phyloP scores from a whole-genome alignment of 2,888 invertebrate genomes.

The Lapara coniferarum region DNA sequence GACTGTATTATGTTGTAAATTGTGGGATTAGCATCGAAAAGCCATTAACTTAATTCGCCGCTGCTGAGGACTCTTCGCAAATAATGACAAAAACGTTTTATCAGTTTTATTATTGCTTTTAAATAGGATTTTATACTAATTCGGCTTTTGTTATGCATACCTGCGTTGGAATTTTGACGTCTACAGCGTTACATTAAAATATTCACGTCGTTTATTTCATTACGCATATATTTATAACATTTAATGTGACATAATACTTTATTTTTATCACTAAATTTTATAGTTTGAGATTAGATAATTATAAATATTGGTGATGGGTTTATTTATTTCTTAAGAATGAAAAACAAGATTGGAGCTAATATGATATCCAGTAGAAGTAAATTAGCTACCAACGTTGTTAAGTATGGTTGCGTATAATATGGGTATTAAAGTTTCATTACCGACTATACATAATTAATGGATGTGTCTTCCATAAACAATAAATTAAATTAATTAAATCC shows the following conservation, averaged over 20 bases:
- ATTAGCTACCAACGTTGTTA: too few relatives aligned
- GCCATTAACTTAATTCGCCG: slow-evolving; percentile 11
- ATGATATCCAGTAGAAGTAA: too few relatives aligned
- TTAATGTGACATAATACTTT: slow-evolving; percentile 4
- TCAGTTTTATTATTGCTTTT: slow-evolving; percentile 4
- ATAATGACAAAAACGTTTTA: slow-evolving; percentile 8
- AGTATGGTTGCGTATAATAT: too few relatives aligned
- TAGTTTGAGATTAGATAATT: slow-evolving; percentile 3
- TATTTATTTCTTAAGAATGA: too few relatives aligned
- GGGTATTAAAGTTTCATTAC: too few relatives aligned
- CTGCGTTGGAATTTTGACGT: slow-evolving; percentile 9
- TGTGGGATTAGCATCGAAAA: slow-evolving; percentile 21
- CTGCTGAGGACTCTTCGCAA: background rate
- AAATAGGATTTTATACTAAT: slow-evolving; percentile 13
- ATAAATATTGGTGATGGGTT: too few relatives aligned
- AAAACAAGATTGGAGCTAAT: too few relatives aligned
- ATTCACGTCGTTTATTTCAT: slow-evolving; percentile 38
- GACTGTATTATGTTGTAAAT: slow-evolving; percentile 22
- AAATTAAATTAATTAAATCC: too few relatives aligned
- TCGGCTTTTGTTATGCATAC: background rate
- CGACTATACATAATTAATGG: too few relatives aligned
- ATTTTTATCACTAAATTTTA: background rate
- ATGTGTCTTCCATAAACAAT: too few relatives aligned
- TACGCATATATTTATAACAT: background rate
- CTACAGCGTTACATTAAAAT: slow-evolving; percentile 41